Conservation (phyloP, 2,797 vertebrate species). For the Myotis myotis region DNA sequence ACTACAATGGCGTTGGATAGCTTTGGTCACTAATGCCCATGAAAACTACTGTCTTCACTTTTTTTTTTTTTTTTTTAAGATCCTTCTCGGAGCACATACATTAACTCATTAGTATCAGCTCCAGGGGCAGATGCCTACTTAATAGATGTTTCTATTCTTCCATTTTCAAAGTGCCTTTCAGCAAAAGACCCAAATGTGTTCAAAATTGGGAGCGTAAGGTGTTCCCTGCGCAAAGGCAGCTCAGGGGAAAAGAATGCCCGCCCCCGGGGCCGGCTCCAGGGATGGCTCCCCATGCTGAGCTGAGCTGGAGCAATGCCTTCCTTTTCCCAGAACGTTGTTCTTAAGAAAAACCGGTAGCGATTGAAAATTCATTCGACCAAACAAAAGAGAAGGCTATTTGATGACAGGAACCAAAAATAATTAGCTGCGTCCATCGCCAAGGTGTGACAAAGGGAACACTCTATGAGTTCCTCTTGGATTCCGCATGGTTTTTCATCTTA, state of each 20-base stretch:
- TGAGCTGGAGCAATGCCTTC: background rate
- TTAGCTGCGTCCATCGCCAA: background rate
- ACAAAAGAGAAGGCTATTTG: background rate
- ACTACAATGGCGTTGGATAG: background rate
- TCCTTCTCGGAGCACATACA: background rate
- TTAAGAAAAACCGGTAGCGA: background rate
- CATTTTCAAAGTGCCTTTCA: slow-evolving; percentile 62
- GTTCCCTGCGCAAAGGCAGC: background rate
- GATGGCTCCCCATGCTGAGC: background rate
- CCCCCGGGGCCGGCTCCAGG: accelerated
- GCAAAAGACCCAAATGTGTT: slow-evolving; percentile 17
- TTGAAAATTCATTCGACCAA: slow-evolving; percentile 11
- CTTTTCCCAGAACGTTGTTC: background rate
- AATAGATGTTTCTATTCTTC: slow-evolving; percentile 44
- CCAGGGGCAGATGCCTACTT: slow-evolving; percentile 36
- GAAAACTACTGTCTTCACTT: background rate
- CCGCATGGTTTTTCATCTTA: background rate
- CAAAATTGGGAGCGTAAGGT: background rate
- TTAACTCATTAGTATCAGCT: background rate
- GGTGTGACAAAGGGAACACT: background rate
- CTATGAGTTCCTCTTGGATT: background rate
- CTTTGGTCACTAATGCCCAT: background rate
- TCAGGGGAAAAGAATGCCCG: background rate
- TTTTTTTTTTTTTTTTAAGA: background rate
- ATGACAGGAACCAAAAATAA: background rate